Conservation (phyloP, 1,140 invertebrate species). For the Oryctes rhinoceros region DNA sequence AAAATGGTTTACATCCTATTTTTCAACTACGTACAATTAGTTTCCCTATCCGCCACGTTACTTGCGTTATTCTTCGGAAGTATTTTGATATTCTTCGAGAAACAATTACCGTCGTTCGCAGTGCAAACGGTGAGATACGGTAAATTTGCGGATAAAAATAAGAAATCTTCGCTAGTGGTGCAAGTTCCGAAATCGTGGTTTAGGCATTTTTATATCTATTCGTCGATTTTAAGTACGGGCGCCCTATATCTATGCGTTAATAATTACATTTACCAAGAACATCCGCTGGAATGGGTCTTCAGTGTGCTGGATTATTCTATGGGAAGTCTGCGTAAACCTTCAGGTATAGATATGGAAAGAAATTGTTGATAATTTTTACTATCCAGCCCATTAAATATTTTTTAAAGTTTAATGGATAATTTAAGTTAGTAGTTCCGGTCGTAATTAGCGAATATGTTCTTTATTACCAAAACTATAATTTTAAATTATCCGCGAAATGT, state of each 20-base stretch:
- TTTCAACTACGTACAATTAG: constrained; percentile 8
- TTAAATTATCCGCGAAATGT: too few species aligned
- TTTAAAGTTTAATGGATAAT: not conserved
- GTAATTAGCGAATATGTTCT: too few species aligned
- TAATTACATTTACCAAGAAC: constrained; percentile 62
- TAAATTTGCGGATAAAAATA: constrained; percentile 68
- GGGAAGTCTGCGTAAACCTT: constrained; percentile 63
- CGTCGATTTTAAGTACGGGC: constrained; percentile 59
- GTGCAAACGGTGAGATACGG: constrained; percentile 73
- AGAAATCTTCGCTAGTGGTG: constrained; percentile 62
- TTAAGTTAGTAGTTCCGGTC: too few species aligned
- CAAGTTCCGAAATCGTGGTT: constrained; percentile 81
- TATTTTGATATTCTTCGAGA: constrained; percentile 69
- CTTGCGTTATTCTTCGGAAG: constrained; percentile 45
- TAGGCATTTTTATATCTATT: constrained; percentile 76
- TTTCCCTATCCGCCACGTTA: not conserved
- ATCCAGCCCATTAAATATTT: not conserved
- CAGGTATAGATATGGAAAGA: constrained; percentile 57
- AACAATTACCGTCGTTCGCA: constrained; percentile 69
- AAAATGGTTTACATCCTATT: constrained; percentile 16
- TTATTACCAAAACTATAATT: too few species aligned
- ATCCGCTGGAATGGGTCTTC: constrained; percentile 62
- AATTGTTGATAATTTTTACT: not conserved
- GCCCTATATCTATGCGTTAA: constrained; percentile 62
- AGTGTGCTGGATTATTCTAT: constrained; percentile 64